phyloP scores from a whole-genome alignment of 1,140 invertebrate genomes.

The Doryteuthis pealeii region DNA sequence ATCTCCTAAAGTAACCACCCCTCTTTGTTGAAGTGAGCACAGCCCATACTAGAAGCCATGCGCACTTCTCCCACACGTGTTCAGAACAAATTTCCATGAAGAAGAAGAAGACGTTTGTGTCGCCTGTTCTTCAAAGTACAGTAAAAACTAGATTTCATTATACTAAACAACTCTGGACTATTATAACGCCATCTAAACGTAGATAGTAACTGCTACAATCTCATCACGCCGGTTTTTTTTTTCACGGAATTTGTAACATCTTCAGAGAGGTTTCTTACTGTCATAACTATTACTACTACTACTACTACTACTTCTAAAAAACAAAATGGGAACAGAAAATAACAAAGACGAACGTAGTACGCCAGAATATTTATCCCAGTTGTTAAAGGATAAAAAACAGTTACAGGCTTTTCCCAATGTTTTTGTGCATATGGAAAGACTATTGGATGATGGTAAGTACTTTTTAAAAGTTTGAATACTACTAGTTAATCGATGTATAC shows the following conservation, averaged over 20 bases:
- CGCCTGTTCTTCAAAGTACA: too few relatives aligned
- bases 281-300: neutral
- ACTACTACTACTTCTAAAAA: neutral
- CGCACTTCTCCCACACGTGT: slow-evolving; percentile 55
- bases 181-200: neutral
- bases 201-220: slow-evolving; percentile 39
- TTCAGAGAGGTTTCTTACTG: neutral
- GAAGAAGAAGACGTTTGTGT: slow-evolving; percentile 24
- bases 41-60: slow-evolving; percentile 40
- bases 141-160: too few relatives aligned
- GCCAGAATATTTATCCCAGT: slow-evolving; percentile 97
- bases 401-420: slow-evolving; percentile 98
- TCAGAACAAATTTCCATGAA: slow-evolving; percentile 55
- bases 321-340: slow-evolving; percentile 59
- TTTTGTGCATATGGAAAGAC: slow-evolving; percentile 97
- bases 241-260: slow-evolving; percentile 30
- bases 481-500: too few relatives aligned
- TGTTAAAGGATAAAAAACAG: slow-evolving; percentile 99
- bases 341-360: slow-evolving; percentile 58
- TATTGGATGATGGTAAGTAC: slow-evolving; percentile 96
- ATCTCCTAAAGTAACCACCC: neutral
- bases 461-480: too few relatives aligned
- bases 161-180: too few relatives aligned
- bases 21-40: neutral
- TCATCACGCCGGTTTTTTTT: slow-evolving; percentile 45